These are phyloP conservation scores for Paramormyrops kingsleyae DNA, from an alignment of 2,113 vertebrate species.

Conservation along the genomic window DNA sequence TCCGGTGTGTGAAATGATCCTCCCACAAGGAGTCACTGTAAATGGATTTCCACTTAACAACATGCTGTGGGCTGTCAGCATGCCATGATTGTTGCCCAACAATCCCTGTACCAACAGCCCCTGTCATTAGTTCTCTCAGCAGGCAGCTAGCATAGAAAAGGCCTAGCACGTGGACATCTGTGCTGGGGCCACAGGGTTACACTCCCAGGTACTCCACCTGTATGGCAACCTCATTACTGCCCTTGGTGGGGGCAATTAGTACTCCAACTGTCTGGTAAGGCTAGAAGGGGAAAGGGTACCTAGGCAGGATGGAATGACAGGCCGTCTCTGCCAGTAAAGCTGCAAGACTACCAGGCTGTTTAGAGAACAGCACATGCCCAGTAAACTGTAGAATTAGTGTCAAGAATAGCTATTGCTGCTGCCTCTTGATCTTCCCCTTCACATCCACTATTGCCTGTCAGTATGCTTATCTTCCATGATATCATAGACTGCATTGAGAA, in stretches of 20 bases:
- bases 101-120: constrained; percentile 34
- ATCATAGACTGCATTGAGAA: neutral
- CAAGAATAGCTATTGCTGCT: neutral
- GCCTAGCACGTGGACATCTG: constrained; percentile 40
- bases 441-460: neutral
- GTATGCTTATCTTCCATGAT: neutral
- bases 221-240: constrained; percentile 34
- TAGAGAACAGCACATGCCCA: neutral
- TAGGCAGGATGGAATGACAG: neutral
- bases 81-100: constrained; percentile 44
- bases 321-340: neutral
- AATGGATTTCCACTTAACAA: constrained; percentile 32
- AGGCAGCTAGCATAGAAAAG: constrained; percentile 38
- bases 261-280: constrained; percentile 29
- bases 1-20: neutral
- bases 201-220: constrained; percentile 45
- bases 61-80: constrained; percentile 36
- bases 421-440: neutral
- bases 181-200: constrained; percentile 29
- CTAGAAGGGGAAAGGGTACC: neutral
- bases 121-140: constrained; percentile 43
- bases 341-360: constrained; percentile 6
- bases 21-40: constrained; percentile 15
- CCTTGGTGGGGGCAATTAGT: constrained; percentile 40
- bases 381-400: constrained; percentile 14